Conservation (phyloP, 2,888 invertebrate species). For the Caradrina kadenii region DNA sequence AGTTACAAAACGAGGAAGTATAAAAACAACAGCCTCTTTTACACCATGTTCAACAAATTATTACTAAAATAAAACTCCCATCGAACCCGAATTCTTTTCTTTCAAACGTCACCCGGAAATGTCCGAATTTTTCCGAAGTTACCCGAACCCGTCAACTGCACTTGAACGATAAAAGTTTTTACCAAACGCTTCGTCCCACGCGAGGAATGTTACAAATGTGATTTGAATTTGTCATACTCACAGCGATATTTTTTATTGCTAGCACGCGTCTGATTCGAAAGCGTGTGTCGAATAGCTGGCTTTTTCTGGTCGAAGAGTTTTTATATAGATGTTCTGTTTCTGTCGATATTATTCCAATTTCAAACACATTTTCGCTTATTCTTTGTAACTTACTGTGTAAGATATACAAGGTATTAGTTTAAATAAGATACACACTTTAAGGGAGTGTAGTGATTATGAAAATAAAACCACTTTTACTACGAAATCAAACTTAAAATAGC, state of each 20-base stretch:
- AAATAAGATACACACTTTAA: too few relatives aligned
- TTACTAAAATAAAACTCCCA: slow-evolving; percentile 33
- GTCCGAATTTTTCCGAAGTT: slow-evolving; percentile 29
- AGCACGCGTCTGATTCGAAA: slow-evolving; percentile 58
- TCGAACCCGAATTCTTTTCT: slow-evolving; percentile 45
- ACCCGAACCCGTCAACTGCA: slow-evolving; percentile 55
- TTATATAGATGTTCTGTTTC: slow-evolving; percentile 26
- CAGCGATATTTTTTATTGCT: slow-evolving; percentile 63
- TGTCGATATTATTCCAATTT: slow-evolving; percentile 12
- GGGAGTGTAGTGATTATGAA: too few relatives aligned
- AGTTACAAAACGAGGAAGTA: too few relatives aligned
- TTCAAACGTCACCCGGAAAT: slow-evolving; percentile 40
- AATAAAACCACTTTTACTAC: too few relatives aligned
- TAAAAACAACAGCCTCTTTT: slow-evolving; percentile 23
- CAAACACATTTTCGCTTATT: not conserved
- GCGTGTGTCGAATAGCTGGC: slow-evolving; percentile 58
- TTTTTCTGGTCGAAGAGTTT: slow-evolving; percentile 40
- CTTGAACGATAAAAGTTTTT: slow-evolving; percentile 62
- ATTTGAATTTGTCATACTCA: slow-evolving; percentile 66
- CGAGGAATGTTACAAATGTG: slow-evolving; percentile 65
- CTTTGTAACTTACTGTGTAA: not conserved
- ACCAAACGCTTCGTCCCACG: slow-evolving; percentile 33
- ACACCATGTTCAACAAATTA: slow-evolving; percentile 33
- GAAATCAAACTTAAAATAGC: too few relatives aligned
- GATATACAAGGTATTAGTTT: too few relatives aligned